Percentiles rank a stretch among this genome's conserved stretches.
Conservation (phyloP, 2,797 vertebrate species). For the Acridotheres tristis region DNA sequence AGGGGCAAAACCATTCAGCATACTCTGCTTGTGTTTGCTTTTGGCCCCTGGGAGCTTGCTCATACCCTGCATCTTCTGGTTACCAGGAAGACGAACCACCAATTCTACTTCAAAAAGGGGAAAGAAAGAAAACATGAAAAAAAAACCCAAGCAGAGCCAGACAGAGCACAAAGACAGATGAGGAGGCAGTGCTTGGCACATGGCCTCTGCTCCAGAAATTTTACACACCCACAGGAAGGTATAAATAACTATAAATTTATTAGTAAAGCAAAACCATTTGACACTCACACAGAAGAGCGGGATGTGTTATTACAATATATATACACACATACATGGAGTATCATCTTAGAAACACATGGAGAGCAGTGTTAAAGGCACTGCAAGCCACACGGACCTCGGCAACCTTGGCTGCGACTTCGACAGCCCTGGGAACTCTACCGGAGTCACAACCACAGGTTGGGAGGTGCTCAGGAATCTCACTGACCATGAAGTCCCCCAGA, state of each 20-base stretch:
- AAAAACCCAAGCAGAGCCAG: not conserved
- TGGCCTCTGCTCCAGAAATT: not conserved
- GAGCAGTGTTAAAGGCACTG: constrained; percentile 67
- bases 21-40: not conserved
- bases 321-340: constrained; percentile 46
- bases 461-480: not conserved
- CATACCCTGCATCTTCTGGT: fast-evolving
- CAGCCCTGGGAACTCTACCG: not conserved
- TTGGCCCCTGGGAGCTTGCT: not conserved
- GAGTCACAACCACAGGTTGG: not conserved
- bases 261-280: constrained; percentile 68
- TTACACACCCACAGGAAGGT: constrained; percentile 27
- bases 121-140: not conserved
- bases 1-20: not conserved
- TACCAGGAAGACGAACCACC: not conserved
- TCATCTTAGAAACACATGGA: constrained; percentile 42
- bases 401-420: not conserved
- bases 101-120: not conserved
- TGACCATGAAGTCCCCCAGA: not conserved
- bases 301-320: constrained; percentile 64
- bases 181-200: not conserved
- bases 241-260: constrained; percentile 74
- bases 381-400: constrained; percentile 45
- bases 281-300: constrained; percentile 60
- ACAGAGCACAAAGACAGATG: not conserved